Evolutionary conservation across 2,797 vertebrate genomes (phyloP), one percentile per base, ranked within the genome.

Genomic region (Tiaroga cobitis): DNA sequence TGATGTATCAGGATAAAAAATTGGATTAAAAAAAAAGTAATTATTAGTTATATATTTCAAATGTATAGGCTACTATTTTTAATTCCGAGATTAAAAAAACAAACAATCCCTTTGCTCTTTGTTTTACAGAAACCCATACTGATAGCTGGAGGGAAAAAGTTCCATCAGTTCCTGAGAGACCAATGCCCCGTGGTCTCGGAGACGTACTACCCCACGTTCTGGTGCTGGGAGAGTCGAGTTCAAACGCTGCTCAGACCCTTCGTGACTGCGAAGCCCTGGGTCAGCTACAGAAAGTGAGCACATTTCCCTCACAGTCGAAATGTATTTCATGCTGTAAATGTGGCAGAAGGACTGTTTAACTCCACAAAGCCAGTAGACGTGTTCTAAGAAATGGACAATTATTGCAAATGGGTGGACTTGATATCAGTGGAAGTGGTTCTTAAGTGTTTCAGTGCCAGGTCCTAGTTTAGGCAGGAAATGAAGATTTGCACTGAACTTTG

Each of bases 171-270:
- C 92, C 95, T 99, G 1, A 95, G 94, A 92, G 95, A 97, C 77
- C 96, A 97, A 92, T 99, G 98, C 88, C 98, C 98, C 0, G 96
- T 99, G 67, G 96, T 99, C 90, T 97, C 97, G 7, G 98, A 99
- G 94, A 99, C 97, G 4, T 99, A 99, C 92, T 99, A 99, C 91
- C 98, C 98, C 67, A 97, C 98, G 0, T 96, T 98, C 81, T 99
- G 98, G 98, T 99, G 98, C 95, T 99, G 97, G 97, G 98, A 99
- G 94, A 97, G 97, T 90, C 95, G 97, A 43, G 94, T 97, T 67
- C 98, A 99, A 92, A 99, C 98, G 0, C 93, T 99, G 83, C 95
- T 99, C 86, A 96, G 98, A 91, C 98, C 98, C 21, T 99, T 99
- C 87, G 97, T 99, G 91, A 98, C 97, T 39, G 95, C 97, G 78